Base-by-base conservation (phyloP, 2,888 invertebrate genomes). In the Nowickia ferox region DNA sequence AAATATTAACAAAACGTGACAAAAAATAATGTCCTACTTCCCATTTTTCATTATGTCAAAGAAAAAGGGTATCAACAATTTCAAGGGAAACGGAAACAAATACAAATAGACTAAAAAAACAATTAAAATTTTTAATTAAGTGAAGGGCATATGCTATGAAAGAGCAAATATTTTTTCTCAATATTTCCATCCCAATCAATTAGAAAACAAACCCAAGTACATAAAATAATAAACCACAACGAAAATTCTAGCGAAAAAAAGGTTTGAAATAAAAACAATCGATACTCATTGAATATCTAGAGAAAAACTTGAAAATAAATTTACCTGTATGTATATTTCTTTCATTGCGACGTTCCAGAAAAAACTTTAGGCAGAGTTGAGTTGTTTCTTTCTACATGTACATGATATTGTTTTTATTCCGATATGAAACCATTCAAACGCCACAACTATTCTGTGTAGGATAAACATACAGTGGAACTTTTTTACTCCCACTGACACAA, bases 1-100 rank as follows among this genome's bases (percentile, higher is more conserved):
- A 74, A 76, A 38, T 6, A 30, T 55, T 71, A 79, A 72, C 51
- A 46, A 74, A 69, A 82, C 81, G 84, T 85, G 82, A 85, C 82
- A 63, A 59, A 82, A 78, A 78, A 78, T 85, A 75, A 85, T 74
- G 63, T 57, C 13, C 19, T 57, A 57, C 69, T 51, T 51, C 22
- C 65, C 44, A 9, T n/a, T 6, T n/a, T 9, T 19, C n/a, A n/a
- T 19, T 55, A 10, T 1, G 15, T 6, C 5, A 40, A 22, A 9
- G 30, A 17, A 17, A 63, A 42, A 6, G 51, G 22, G 48, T 46
- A 80, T 44, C 4, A 55, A 69, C 22, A 44, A 78, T 59, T 66
- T 57, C 1, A 61, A 66, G 53, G 6, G 48, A 51, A 77, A 72
- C 40, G 30, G 17, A 68, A 69, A 55, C 15, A 2, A 22, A 22